A percentile compares a stretch with the other conserved stretches of the same genome.
phyloP scores from a whole-genome alignment of 2,113 vertebrate genomes.

The Paraplagusia blochii region DNA sequence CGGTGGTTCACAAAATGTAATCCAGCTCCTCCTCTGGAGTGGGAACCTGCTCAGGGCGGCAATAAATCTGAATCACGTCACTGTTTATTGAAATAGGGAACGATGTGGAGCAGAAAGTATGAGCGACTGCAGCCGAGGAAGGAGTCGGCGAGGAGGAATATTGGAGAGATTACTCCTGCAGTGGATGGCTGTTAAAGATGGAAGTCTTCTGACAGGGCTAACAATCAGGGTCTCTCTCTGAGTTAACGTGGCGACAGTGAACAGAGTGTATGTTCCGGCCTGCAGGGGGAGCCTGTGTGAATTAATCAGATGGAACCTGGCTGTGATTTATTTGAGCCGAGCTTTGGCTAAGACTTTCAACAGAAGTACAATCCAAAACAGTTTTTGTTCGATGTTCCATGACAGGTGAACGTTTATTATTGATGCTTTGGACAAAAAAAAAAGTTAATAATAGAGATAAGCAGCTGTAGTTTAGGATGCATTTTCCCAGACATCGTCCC shows the following conservation, averaged over 20 bases:
- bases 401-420: no score
- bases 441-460: no score
- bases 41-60: neutral
- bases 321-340: no score
- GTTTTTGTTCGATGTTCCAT: no score
- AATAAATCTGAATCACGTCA: neutral
- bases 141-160: slow-evolving; percentile 4
- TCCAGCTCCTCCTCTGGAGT: neutral
- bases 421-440: no score
- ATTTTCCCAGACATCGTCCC: no score
- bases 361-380: no score
- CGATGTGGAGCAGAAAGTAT: neutral
- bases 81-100: slow-evolving; percentile 8
- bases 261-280: no score
- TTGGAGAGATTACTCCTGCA: slow-evolving; percentile 38
- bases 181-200: slow-evolving; percentile 20
- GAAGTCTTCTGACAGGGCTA: slow-evolving; percentile 14
- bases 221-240: slow-evolving; percentile 23
- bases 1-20: neutral
- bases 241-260: slow-evolving; percentile 15
- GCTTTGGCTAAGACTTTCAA: no score
- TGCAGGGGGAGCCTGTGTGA: no score
- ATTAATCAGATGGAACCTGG: no score
- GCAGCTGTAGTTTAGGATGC: no score
- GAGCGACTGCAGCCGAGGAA: neutral